Evolutionary conservation across 2,797 vertebrate genomes (phyloP).

Genomic region (Pseudomugil gertrudae): DNA sequence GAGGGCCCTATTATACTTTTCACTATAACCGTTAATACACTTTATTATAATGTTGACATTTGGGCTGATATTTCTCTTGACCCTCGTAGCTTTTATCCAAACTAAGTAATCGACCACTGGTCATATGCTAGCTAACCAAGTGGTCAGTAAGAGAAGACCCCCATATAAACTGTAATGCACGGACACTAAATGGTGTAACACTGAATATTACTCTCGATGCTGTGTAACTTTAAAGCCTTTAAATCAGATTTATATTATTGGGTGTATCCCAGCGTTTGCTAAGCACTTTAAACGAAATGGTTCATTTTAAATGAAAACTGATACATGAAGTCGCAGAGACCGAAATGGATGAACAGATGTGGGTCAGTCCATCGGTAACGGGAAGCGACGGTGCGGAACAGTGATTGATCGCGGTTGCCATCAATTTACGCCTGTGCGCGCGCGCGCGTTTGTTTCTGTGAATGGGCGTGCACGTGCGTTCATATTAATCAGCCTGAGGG

Average conservation of each 20-base stretch:
- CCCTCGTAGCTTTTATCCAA: constrained; percentile 40
- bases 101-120: constrained; percentile 65
- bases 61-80: constrained; percentile 20
- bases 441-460: constrained; percentile 24
- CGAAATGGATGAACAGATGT: constrained; percentile 68
- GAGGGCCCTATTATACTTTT: constrained; percentile 64
- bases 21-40: neutral
- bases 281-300: neutral
- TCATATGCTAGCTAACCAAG: constrained; percentile 72
- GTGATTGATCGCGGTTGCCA: constrained; percentile 74
- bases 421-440: constrained; percentile 34
- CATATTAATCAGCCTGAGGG: constrained; percentile 30
- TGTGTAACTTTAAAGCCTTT: constrained; percentile 26
- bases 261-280: neutral
- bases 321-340: constrained; percentile 28
- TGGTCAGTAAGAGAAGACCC: constrained; percentile 70
- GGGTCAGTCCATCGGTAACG: constrained; percentile 75
- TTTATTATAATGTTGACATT: constrained; percentile 8
- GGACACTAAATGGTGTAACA: constrained; percentile 11
- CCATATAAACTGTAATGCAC: constrained; percentile 45
- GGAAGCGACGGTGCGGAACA: constrained; percentile 77
- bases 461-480: neutral
- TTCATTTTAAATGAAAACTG: constrained; percentile 29
- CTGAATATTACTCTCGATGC: neutral
- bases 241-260: constrained; percentile 4